Conservation (phyloP, 2,113 vertebrate genomes). For the Sceloporus undulatus region DNA sequence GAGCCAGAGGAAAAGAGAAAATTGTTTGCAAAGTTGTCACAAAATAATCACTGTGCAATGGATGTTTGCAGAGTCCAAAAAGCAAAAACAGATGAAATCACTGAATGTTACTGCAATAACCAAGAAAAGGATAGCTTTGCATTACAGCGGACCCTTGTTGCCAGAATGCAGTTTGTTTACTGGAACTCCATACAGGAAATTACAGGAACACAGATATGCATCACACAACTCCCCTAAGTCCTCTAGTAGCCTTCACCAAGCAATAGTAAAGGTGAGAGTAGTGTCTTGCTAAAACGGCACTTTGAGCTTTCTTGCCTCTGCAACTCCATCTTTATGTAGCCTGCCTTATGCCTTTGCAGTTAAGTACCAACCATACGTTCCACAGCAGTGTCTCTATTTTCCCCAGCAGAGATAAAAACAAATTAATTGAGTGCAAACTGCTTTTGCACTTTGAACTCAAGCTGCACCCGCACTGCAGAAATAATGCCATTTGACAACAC, state of each 20-base stretch:
- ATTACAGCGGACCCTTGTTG: background rate
- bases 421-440: too few relatives aligned
- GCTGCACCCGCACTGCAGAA: too few relatives aligned
- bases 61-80: conserved; percentile 18
- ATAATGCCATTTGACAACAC: too few relatives aligned
- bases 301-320: background rate
- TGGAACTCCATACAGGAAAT: background rate
- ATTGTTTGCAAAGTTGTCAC: conserved; percentile 44
- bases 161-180: background rate
- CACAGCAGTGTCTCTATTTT: too few relatives aligned
- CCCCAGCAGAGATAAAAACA: too few relatives aligned
- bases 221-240: background rate
- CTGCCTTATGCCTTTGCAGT: background rate
- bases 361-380: too few relatives aligned
- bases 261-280: background rate
- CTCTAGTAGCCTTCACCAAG: background rate
- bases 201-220: background rate
- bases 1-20: conserved; percentile 33
- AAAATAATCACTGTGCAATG: conserved; percentile 45
- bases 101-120: conserved; percentile 6
- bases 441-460: too few relatives aligned
- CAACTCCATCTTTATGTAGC: background rate
- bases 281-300: background rate
- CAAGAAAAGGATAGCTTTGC: conserved; percentile 7
- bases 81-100: conserved; percentile 42